These are phyloP conservation scores for Theodoxus fluviatilis DNA, from an alignment of 2,888 invertebrate species.

Conservation along the genomic window DNA sequence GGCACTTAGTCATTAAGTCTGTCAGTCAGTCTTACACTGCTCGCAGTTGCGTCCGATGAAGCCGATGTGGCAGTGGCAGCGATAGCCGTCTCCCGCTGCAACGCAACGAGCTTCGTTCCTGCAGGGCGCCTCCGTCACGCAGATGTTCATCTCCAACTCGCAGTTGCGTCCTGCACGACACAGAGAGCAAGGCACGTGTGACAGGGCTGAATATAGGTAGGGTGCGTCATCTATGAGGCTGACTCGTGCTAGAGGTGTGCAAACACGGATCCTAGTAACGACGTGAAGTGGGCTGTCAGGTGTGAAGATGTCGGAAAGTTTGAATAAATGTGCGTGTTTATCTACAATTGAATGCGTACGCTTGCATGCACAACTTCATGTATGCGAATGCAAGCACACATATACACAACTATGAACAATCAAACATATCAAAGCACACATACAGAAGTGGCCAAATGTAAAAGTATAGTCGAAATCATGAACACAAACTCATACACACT, in stretches of 20 bases:
- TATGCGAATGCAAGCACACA: not conserved
- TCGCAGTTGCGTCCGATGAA: constrained; percentile 82
- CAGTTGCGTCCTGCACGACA: constrained; percentile 64
- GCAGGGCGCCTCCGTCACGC: constrained; percentile 76
- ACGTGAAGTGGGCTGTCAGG: too few species aligned
- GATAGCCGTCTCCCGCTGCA: constrained; percentile 68
- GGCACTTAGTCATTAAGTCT: too few species aligned
- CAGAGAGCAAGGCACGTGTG: not conserved
- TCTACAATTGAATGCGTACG: too few species aligned
- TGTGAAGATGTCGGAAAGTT: too few species aligned
- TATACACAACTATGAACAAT: not conserved
- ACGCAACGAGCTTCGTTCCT: constrained; percentile 80
- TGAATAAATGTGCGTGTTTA: too few species aligned
- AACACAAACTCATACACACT: not conserved
- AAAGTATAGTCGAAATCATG: not conserved
- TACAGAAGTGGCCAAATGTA: not conserved
- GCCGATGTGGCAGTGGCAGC: constrained; percentile 83
- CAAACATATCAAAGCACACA: not conserved
- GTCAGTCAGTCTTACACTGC: constrained; percentile 70
- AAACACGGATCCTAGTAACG: too few species aligned
- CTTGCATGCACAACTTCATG: not conserved
- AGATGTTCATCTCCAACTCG: constrained; percentile 73
- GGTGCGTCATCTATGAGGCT: too few species aligned
- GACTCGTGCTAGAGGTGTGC: too few species aligned
- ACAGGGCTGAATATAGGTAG: too few species aligned